Evolutionary conservation across 2,888 invertebrate species (phyloP), one percentile per base, ranked within the genome.

Genomic region (Oxycera nigricornis): DNA sequence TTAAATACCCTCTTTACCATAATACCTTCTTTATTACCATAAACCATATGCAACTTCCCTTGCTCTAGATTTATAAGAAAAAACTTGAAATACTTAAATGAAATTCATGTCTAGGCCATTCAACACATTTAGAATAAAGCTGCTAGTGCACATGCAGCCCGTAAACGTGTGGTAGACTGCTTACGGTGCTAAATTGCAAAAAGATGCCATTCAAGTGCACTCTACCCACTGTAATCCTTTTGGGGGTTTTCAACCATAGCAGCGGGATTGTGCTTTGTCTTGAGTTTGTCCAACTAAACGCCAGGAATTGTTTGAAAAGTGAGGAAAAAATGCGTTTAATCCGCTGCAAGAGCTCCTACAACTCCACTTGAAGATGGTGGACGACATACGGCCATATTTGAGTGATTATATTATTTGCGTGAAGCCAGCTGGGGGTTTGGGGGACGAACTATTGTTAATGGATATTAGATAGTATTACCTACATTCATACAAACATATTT

Each of bases 131-230:
- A 4, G 14, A 55, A 1, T 22, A 14, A 22, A 55, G 24, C 20
- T 55, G 24, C 20, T 46, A 55, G 7, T 17, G 22, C 55, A 24
- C 17, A 55, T 20, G 24, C 24, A 20, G 55, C 24, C 55, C 14
- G 9, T 55, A 24, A 24, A 24, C 24, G 20, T n/a, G n/a, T n/a
- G n/a, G n/a, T 24, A 55, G 55, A 55, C 22, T 55, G 17, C 24
- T 24, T 55, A 55, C 24, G 20, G 0, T 6, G 24, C 55, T n/a
- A 55, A 55, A 55, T 24, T 55, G 55, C 55, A 55, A 55, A 55
- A 55, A 7, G 55, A 55, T 55, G 55, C 55, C 55, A 55, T 55
- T 55, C 55, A 55, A 55, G 55, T 55, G 55, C 55, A 55, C 20
- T 24, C 22, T 24, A 55, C 20, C 22, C 6, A 46, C 14, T 24